A percentile compares a stretch with the other conserved stretches of the same genome.
Conservation (phyloP, 2,888 invertebrate genomes). For the Pheosia tremula region DNA sequence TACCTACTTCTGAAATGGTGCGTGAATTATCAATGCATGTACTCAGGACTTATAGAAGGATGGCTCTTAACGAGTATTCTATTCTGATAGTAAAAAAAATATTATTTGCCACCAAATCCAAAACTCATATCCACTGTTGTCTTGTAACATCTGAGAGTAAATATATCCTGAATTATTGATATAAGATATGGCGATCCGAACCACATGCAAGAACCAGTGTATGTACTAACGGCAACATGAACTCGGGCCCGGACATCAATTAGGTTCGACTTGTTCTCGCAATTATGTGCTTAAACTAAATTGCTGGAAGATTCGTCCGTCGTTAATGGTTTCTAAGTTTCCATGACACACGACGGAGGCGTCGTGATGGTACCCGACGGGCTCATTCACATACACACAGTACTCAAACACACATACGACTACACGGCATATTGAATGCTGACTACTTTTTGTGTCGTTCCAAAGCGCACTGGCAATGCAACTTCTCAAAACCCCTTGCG, state of each 20-base stretch:
- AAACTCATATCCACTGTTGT: not conserved
- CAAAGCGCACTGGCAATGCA: no score
- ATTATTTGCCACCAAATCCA: no score
- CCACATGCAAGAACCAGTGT: constrained; percentile 50
- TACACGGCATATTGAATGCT: not conserved
- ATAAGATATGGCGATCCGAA: constrained; percentile 6
- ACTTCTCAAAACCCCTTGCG: no score
- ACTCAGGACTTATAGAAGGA: no score
- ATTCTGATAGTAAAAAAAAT: no score
- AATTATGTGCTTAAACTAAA: constrained; percentile 82
- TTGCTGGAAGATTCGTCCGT: constrained; percentile 77
- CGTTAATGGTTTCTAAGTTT: constrained; percentile 69
- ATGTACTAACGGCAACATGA: constrained; percentile 70
- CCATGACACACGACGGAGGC: constrained; percentile 65
- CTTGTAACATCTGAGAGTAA: not conserved
- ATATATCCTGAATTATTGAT: not conserved
- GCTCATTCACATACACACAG: constrained; percentile 28
- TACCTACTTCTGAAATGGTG: no score
- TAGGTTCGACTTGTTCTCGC: constrained; percentile 79
- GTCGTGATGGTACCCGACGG: constrained; percentile 17
- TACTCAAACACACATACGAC: not conserved
- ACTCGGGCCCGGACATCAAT: constrained; percentile 74
- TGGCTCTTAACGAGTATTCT: no score
- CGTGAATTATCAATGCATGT: no score
- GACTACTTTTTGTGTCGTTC: not conserved